A percentile compares a stretch with the other conserved stretches of the same genome.
Evolutionary conservation across 2,113 vertebrate species (phyloP).

Genomic region (Turdus rufiventris): DNA sequence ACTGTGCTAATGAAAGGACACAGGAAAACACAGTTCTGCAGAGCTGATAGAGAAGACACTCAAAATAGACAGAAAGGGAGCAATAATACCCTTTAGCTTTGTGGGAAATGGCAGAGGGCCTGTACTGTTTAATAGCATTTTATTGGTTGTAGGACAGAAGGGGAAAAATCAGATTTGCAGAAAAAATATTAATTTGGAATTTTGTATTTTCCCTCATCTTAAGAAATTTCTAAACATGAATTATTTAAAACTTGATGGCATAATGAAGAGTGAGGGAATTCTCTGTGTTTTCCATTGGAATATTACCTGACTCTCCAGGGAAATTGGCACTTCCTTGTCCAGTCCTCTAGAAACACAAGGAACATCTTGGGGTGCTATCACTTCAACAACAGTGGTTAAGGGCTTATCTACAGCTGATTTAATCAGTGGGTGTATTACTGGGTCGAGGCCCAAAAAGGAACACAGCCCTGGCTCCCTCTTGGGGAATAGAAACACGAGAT

Average conservation of each 20-base stretch:
- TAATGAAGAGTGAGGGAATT: not conserved
- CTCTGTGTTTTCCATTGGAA: not conserved
- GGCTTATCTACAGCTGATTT: not conserved
- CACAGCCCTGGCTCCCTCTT: rapidly evolving
- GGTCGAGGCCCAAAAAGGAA: not conserved
- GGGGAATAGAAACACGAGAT: rapidly evolving
- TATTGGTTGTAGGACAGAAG: not conserved
- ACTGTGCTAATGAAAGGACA: not conserved
- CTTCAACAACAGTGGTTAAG: not conserved
- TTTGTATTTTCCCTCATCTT: not conserved
- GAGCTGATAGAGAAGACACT: not conserved
- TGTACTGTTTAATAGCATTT: not conserved
- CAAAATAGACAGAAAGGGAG: not conserved
- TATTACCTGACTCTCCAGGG: rapidly evolving
- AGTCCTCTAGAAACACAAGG: not conserved
- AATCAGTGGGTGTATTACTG: not conserved
- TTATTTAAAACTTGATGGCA: not conserved
- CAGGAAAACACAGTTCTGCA: not conserved
- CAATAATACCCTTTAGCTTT: not conserved
- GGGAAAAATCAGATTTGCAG: not conserved
- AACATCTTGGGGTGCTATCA: too few species aligned
- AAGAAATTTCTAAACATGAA: not conserved
- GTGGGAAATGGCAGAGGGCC: not conserved
- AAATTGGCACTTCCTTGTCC: not conserved
- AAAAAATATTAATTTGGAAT: not conserved